Conservation (phyloP, 1,140 invertebrate species). For the Drosophila malerkotliana region DNA sequence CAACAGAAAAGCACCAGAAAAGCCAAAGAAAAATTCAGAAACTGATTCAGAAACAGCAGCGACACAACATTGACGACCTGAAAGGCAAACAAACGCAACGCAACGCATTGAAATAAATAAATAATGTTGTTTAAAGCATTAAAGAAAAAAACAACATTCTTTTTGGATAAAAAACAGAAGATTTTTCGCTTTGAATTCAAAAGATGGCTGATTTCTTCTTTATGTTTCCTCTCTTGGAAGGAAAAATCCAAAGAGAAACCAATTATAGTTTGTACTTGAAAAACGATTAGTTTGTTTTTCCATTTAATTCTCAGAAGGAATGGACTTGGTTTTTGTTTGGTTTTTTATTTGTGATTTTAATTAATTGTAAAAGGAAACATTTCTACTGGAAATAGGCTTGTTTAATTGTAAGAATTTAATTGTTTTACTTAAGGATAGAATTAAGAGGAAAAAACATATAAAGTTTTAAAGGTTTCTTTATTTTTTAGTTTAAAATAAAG, state of each 20-base stretch:
- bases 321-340: too few relatives aligned
- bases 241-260: neutral
- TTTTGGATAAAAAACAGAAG: conserved; percentile 3
- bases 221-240: too few relatives aligned
- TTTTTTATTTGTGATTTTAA: too few relatives aligned
- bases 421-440: too few relatives aligned
- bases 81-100: conserved; percentile 34
- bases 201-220: too few relatives aligned
- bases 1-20: conserved; percentile 5
- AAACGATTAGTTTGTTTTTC: neutral
- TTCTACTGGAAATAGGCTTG: too few relatives aligned
- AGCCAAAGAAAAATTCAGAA: neutral
- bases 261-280: neutral
- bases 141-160: neutral
- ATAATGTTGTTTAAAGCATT: conserved; percentile 57
- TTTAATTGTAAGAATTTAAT: too few relatives aligned
- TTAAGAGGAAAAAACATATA: too few relatives aligned
- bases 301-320: too few relatives aligned
- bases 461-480: too few relatives aligned
- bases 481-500: too few relatives aligned
- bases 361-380: too few relatives aligned
- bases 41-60: neutral
- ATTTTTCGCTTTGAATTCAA: neutral
- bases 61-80: conserved; percentile 22
- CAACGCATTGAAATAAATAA: conserved; percentile 65